Evolutionary conservation across 2,888 invertebrate species (phyloP), one percentile per base, ranked within the genome.

Genomic region (Hemicrepidius hirtus): DNA sequence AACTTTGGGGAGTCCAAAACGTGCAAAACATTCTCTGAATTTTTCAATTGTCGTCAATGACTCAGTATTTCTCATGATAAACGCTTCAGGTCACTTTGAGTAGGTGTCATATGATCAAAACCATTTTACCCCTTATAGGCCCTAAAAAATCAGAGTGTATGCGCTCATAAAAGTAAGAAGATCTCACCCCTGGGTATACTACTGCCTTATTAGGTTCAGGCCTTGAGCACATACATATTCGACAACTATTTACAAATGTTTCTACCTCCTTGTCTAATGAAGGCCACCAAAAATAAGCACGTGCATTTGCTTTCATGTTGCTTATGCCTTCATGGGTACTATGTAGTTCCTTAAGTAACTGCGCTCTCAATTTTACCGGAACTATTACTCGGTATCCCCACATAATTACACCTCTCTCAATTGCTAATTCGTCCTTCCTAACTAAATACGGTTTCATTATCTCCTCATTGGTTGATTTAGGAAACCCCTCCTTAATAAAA

Each of bases 281-380:
- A 6, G 82, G 80, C 80, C 79, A 82, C 74, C 75, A 83, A 60
- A 80, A 80, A 66, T 77, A 78, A 20, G 79, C 74, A 49, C 79
- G 66, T 2, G 79, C 81, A 10, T 78, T 57, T n/a, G 78, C 67
- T 74, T 82, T 83, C 78, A 80, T 80, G 74, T 68, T 78, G 9
- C 67, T 64, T 9, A 78, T 74, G 0, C 76, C 78, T 62, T 70
- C 57, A 70, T 77, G 76, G 10, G 70, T 68, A 18, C 24, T 59
- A 74, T 78, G 77, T 16, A 78, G 37, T 40, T 77, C 77, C 13
- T 68, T 18, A 41, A 76, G 59, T 59, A 78, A 44, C 20, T 68
- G 50, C 10, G 68, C 10, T 13, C 59, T 24, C 35, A 76, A 49
- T 49, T 63, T 74, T 9, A 32, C 28, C 12, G 77, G 75, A 13